These are phyloP conservation scores for Lamellibrachia columna DNA, from an alignment of 2,888 invertebrate genomes.

Conservation along the genomic window DNA sequence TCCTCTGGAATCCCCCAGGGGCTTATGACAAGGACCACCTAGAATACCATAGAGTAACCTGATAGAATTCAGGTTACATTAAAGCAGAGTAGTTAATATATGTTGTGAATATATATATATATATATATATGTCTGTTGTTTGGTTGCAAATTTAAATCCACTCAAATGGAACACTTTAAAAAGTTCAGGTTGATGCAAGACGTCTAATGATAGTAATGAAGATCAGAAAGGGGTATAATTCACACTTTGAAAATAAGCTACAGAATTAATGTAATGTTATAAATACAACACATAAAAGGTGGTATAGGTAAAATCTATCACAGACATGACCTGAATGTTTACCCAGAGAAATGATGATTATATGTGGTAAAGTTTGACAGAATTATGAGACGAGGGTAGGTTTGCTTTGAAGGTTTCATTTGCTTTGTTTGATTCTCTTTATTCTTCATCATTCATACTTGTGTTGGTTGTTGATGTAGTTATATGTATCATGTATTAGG, in stretches of 20 bases:
- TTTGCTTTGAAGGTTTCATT: neutral
- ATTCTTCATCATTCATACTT: neutral
- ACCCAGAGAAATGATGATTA: neutral
- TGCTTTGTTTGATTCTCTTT: neutral
- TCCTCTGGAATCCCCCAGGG: too few species aligned
- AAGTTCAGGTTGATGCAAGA: neutral
- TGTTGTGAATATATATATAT: neutral
- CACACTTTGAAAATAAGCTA: neutral
- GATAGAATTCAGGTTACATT: too few species aligned
- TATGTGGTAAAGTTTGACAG: neutral
- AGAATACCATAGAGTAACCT: too few species aligned
- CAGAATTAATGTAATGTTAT: neutral
- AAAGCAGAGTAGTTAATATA: too few species aligned
- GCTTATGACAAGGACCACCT: too few species aligned
- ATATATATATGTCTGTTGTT: neutral
- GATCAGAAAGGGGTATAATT: neutral
- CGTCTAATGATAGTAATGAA: neutral
- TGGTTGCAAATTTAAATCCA: neutral
- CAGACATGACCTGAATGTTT: neutral
- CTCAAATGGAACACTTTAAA: neutral
- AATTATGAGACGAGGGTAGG: neutral
- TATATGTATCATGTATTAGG: neutral
- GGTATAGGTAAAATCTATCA: neutral
- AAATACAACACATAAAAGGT: neutral
- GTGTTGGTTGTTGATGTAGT: neutral